Evolutionary conservation across 2,113 vertebrate genomes (phyloP), one percentile per base, ranked within the genome.

Genomic region (Galeopterus variegatus): DNA sequence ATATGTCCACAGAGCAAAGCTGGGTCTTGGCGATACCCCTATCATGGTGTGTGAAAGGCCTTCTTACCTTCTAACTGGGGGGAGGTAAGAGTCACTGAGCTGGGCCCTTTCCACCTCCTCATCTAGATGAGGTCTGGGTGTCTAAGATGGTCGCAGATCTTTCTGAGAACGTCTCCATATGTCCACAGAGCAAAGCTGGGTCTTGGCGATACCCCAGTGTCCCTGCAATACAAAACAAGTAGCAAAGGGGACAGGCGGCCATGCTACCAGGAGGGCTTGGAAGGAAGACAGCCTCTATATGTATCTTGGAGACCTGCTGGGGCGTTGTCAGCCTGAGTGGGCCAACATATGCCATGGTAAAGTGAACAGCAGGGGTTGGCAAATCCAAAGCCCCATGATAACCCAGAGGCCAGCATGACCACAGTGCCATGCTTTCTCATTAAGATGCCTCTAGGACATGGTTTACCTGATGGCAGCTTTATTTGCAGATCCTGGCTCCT

Each of bases 271-370:
- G 60, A 88, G 91, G 73, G 31, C 48, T 94, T 79, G 1, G 92
- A 96, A 95, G 77, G 45, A 97, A 80, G 75, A 95, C 89, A 97
- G 75, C 80, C 89, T 58, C 92, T 95, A 93, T 96, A 97, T 83
- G 96, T 90, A 92, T 94, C 54, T 75, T 23, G 73, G 90, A 95
- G 94, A 73, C 96, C 96, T n/a, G 95, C 96, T 95, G 97, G 64
- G 89, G 48, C 60, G 26, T 75, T 92, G 79, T 92, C 95, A 84
- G 54, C 92, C 95, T 83, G 79, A 1, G 0, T 92, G 65, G 31
- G 75, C 79, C 84, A 94, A 76, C 97, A 98, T 98, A 98, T 98
- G 97, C 92, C 88, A 87, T 93, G 79, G 96, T 97, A 97, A 90
- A 96, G 97, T 26, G 3, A 86, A 95, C 97, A 97, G 97, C 96